Conservation (phyloP, 2,888 invertebrate species). For the Ophonus ardosiacus region DNA sequence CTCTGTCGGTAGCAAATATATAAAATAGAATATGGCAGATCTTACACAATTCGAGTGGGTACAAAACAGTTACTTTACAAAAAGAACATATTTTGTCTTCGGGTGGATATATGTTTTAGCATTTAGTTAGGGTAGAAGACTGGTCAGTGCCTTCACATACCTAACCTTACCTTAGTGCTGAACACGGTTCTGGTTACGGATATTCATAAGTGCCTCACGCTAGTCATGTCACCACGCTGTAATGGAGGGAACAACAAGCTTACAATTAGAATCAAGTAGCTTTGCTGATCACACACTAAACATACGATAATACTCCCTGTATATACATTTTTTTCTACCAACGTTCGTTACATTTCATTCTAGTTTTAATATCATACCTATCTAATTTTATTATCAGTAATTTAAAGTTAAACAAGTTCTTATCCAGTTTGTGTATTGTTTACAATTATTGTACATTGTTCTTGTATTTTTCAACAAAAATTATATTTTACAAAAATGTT, state of each 20-base stretch:
- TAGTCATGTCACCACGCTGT: slow-evolving; percentile 66
- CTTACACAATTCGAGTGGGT: slow-evolving; percentile 37
- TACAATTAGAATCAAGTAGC: slow-evolving; percentile 36
- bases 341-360: slow-evolving; percentile 55
- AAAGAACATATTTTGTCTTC: slow-evolving; percentile 30
- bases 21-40: slow-evolving; percentile 39
- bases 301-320: slow-evolving; percentile 47
- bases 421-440: slow-evolving; percentile 60
- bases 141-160: slow-evolving; percentile 58
- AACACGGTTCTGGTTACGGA: slow-evolving; percentile 65
- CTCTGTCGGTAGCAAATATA: too few relatives aligned
- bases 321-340: slow-evolving; percentile 46
- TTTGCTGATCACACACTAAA: slow-evolving; percentile 50
- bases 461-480: slow-evolving; percentile 62
- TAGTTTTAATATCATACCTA: slow-evolving; percentile 49
- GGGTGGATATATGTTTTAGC: slow-evolving; percentile 44
- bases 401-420: slow-evolving; percentile 57
- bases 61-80: slow-evolving; percentile 30
- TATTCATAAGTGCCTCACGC: slow-evolving; percentile 69
- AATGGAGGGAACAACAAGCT: slow-evolving; percentile 61
- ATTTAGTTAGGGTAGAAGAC: slow-evolving; percentile 58
- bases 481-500: slow-evolving; percentile 60
- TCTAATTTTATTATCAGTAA: slow-evolving; percentile 55
- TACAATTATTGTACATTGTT: slow-evolving; percentile 60
- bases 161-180: slow-evolving; percentile 56